A percentile compares a stretch with the other conserved stretches of the same genome.
Evolutionary conservation across 2,888 invertebrate genomes (phyloP).

Genomic region (Apamea epomidion): DNA sequence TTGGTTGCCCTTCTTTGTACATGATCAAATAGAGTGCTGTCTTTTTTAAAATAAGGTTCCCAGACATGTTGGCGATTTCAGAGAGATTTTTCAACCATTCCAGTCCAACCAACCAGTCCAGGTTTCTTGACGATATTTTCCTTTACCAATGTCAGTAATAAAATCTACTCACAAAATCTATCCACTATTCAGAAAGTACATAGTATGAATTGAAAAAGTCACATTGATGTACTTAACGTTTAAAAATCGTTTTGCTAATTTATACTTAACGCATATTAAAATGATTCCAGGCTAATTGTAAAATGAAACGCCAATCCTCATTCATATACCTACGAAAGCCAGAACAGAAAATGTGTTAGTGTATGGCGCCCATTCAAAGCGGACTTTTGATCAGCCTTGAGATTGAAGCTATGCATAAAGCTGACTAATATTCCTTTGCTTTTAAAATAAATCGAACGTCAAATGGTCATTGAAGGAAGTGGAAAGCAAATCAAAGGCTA

Average conservation of each 20-base stretch:
- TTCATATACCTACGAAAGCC: not conserved
- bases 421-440: slow-evolving; percentile 9
- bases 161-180: too few species aligned
- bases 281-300: not conserved
- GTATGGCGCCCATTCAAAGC: not conserved
- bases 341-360: not conserved
- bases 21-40: too few species aligned
- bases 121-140: not conserved
- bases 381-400: not conserved
- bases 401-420: slow-evolving; percentile 12
- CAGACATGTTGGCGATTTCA: too few species aligned
- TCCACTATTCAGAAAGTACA: not conserved
- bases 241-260: not conserved
- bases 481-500: slow-evolving; percentile 44
- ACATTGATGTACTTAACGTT: not conserved
- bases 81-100: too few species aligned
- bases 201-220: not conserved
- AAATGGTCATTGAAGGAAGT: slow-evolving; percentile 30
- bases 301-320: not conserved
- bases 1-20: too few species aligned
- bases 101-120: too few species aligned
- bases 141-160: not conserved
- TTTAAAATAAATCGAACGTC: slow-evolving; percentile 40
- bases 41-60: too few species aligned
- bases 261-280: not conserved